A percentile compares a stretch with the other conserved stretches of the same genome.
These are phyloP conservation scores for Pantherophis vulpinus DNA, from an alignment of 2,797 vertebrate species.

Conservation along the genomic window DNA sequence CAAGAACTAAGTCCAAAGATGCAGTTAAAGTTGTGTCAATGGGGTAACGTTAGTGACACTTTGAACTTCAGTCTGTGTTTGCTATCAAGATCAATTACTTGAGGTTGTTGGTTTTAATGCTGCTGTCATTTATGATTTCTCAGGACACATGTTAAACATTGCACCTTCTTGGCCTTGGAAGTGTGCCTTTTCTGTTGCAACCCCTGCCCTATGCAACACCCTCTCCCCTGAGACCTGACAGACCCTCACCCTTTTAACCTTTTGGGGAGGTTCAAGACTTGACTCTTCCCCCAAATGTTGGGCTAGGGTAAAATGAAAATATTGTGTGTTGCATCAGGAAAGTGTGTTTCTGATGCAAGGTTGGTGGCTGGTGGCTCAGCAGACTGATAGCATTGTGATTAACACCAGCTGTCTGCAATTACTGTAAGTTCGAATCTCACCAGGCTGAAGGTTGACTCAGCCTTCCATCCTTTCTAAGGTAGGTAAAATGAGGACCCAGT, in stretches of 20 bases:
- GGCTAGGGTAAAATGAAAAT: not conserved
- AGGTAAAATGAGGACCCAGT: no score
- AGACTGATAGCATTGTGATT: no score
- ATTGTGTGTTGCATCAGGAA: not conserved
- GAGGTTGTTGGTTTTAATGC: not conserved
- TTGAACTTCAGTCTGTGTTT: not conserved
- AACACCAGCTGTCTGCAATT: no score
- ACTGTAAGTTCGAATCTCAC: no score
- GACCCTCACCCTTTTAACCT: not conserved
- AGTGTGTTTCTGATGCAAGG: not conserved
- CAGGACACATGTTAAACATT: not conserved
- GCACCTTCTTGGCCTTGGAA: not conserved
- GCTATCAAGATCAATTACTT: not conserved
- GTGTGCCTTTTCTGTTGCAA: not conserved
- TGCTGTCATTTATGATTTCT: slow-evolving; percentile 27
- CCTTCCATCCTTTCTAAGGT: no score
- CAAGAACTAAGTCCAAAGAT: not conserved
- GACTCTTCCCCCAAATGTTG: not conserved
- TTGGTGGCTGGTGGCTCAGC: no score
- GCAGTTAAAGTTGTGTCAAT: not conserved
- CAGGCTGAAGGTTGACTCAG: no score
- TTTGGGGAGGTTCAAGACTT: not conserved
- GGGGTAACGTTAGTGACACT: not conserved
- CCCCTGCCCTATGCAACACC: not conserved
- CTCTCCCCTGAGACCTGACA: not conserved